Conservation (phyloP, 2,797 vertebrate genomes). For the Coluber constrictor region DNA sequence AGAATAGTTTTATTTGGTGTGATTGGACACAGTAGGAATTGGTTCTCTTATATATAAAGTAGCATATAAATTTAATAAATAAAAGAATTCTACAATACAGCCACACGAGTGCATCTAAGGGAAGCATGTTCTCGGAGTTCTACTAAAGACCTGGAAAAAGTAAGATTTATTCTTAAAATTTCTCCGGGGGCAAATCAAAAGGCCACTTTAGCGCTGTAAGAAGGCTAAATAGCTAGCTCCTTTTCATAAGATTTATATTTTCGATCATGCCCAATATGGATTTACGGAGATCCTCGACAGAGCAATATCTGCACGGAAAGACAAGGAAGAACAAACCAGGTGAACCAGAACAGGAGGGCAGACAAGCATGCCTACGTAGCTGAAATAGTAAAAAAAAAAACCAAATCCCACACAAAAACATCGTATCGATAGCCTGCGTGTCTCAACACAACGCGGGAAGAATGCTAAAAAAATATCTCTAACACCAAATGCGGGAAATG, state of each 20-base stretch:
- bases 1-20: neutral
- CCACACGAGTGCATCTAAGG: neutral
- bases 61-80: neutral
- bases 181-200: neutral
- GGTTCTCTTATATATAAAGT: neutral
- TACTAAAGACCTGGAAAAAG: neutral
- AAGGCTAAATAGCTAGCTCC: neutral
- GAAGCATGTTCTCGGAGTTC: neutral
- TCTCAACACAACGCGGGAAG: neutral
- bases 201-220: neutral
- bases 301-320: neutral
- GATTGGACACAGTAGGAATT: neutral
- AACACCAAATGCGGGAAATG: constrained; percentile 21
- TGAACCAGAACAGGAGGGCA: neutral
- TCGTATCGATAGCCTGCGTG: neutral
- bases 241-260: neutral
- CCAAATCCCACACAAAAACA: neutral
- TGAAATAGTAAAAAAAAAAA: neutral
- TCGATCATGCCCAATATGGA: neutral
- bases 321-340: neutral
- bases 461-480: constrained; percentile 20
- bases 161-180: neutral
- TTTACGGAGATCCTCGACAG: neutral
- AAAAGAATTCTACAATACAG: neutral
- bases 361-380: neutral